Percentiles rank a stretch among this genome's conserved stretches.
phyloP scores from a whole-genome alignment of 2,113 vertebrate genomes.

The Catharus bicknelli region DNA sequence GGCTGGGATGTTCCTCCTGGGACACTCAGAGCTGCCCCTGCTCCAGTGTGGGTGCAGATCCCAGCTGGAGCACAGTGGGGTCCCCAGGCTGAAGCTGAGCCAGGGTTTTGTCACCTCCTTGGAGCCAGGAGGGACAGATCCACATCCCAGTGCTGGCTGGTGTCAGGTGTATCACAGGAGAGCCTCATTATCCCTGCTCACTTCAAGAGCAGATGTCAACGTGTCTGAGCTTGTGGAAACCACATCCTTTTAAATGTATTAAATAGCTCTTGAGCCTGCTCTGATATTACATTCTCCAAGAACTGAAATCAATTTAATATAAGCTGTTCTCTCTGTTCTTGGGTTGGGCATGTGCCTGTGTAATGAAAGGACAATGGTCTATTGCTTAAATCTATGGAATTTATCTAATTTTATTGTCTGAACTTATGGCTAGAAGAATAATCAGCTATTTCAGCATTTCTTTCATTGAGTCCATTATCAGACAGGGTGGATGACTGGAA shows the following conservation, averaged over 20 bases:
- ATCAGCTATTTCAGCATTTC: conserved; percentile 20
- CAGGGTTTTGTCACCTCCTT: background rate
- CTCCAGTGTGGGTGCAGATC: no score
- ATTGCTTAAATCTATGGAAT: background rate
- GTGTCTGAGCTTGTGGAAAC: background rate
- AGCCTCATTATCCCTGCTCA: background rate
- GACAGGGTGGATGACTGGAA: background rate
- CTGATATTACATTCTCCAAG: background rate
- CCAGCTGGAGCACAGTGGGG: no score
- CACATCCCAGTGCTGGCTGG: background rate
- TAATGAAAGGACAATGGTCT: conserved; percentile 5
- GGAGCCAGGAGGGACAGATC: background rate
- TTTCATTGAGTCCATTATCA: conserved; percentile 16
- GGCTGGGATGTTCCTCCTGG: no score
- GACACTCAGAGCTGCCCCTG: no score
- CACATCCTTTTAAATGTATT: background rate
- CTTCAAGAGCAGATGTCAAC: background rate
- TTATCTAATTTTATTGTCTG: background rate
- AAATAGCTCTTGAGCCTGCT: background rate
- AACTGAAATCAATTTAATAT: conserved; percentile 2
- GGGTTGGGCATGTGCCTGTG: background rate
- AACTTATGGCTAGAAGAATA: background rate
- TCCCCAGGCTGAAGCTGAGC: background rate
- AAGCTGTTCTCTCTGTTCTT: background rate
- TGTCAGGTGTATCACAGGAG: background rate